Evolutionary conservation across 2,797 vertebrate genomes (phyloP).

Genomic region (Buceros bicornis): DNA sequence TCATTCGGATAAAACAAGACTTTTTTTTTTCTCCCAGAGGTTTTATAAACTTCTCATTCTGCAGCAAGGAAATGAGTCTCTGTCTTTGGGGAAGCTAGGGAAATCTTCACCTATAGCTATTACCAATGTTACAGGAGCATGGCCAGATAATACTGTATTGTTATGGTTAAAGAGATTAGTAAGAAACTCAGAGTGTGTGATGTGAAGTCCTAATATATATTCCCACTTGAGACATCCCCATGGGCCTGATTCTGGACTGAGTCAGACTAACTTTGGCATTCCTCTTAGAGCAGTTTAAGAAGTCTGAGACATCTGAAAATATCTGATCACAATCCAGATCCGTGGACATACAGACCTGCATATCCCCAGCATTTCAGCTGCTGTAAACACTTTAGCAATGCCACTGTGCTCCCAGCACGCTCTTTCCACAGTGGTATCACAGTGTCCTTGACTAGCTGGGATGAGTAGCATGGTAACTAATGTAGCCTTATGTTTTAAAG

Average conservation of each 20-base stretch:
- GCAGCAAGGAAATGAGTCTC: neutral
- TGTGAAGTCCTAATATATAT: neutral
- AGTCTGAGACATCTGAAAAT: neutral
- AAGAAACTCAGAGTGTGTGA: neutral
- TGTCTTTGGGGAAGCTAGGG: neutral
- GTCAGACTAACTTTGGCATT: rapidly evolving
- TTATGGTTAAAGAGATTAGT: neutral
- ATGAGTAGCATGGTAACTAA: neutral
- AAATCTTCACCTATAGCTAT: slow-evolving; percentile 25
- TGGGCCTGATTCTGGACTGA: neutral
- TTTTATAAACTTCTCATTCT: slow-evolving; percentile 28
- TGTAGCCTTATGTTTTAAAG: neutral
- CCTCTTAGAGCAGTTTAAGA: neutral
- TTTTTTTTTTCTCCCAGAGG: neutral
- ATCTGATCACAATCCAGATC: neutral
- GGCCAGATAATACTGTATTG: neutral
- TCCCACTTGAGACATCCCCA: neutral
- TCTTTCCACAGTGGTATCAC: neutral
- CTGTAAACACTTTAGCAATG: neutral
- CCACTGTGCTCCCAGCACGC: rapidly evolving
- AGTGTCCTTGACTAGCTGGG: neutral
- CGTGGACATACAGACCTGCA: neutral
- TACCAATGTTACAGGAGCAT: neutral
- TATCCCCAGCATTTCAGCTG: neutral
- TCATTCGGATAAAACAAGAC: neutral